These are phyloP conservation scores for Omphaloscelis lunosa DNA, from an alignment of 2,888 invertebrate species.

Conservation along the genomic window DNA sequence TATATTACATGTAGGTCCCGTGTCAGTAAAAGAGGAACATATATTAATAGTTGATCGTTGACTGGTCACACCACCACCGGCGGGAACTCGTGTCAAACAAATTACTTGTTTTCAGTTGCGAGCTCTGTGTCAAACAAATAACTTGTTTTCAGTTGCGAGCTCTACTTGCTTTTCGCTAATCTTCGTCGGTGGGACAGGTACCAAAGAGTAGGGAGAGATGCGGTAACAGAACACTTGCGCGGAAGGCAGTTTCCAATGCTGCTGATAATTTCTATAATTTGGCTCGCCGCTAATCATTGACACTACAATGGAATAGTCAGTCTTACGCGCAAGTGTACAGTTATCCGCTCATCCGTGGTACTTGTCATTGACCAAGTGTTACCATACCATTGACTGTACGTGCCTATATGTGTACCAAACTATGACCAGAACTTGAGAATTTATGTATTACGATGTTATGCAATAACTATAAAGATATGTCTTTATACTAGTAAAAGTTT, in stretches of 20 bases:
- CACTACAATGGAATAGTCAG: not conserved
- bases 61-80: not conserved
- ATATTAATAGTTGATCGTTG: not conserved
- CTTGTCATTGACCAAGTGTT: not conserved
- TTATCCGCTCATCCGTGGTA: not conserved
- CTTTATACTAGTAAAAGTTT: not conserved
- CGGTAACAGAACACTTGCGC: not conserved
- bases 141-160: not conserved
- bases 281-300: not conserved
- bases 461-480: not conserved
- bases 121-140: not conserved
- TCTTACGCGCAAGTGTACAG: not conserved
- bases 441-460: conserved; percentile 13
- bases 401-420: not conserved
- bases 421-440: not conserved
- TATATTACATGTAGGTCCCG: not conserved
- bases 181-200: not conserved
- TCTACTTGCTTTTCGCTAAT: not conserved
- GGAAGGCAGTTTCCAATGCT: not conserved
- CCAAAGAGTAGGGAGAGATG: not conserved
- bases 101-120: not conserved
- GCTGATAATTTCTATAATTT: not conserved
- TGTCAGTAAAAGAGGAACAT: not conserved
- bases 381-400: not conserved
- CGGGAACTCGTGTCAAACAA: not conserved